phyloP scores from a whole-genome alignment of 2,888 invertebrate species.

The Plemyria rubiginata region DNA sequence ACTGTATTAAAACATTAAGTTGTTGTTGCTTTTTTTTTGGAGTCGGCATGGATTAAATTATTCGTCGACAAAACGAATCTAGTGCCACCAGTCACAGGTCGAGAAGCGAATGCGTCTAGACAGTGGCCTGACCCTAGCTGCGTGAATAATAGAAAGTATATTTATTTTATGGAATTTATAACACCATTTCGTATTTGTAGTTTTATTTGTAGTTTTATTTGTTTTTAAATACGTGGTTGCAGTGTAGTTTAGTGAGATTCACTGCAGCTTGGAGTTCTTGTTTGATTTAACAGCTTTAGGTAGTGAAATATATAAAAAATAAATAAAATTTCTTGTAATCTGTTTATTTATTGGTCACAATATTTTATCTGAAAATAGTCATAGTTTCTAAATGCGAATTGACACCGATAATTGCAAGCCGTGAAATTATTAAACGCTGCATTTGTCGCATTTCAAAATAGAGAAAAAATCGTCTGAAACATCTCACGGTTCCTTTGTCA shows the following conservation, averaged over 20 bases:
- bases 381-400: not conserved
- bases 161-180: not conserved
- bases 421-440: conserved; percentile 16
- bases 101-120: conserved; percentile 15
- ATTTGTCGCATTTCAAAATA: conserved; percentile 18
- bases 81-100: conserved; percentile 1
- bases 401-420: conserved; percentile 5
- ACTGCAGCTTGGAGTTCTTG: not conserved
- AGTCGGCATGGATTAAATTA: too few relatives aligned
- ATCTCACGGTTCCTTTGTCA: conserved; percentile 26
- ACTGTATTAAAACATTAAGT: too few relatives aligned
- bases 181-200: too few relatives aligned
- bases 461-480: conserved; percentile 16
- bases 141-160: conserved; percentile 6
- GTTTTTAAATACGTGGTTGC: too few relatives aligned
- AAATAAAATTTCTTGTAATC: not conserved
- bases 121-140: conserved; percentile 17
- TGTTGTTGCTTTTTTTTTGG: too few relatives aligned
- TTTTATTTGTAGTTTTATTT: too few relatives aligned
- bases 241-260: too few relatives aligned
- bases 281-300: not conserved
- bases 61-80: conserved; percentile 2
- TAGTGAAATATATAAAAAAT: not conserved
- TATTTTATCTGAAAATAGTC: conserved; percentile 5
- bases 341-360: not conserved